phyloP scores from a whole-genome alignment of 2,113 vertebrate species.

The Pangasianodon hypophthalmus region DNA sequence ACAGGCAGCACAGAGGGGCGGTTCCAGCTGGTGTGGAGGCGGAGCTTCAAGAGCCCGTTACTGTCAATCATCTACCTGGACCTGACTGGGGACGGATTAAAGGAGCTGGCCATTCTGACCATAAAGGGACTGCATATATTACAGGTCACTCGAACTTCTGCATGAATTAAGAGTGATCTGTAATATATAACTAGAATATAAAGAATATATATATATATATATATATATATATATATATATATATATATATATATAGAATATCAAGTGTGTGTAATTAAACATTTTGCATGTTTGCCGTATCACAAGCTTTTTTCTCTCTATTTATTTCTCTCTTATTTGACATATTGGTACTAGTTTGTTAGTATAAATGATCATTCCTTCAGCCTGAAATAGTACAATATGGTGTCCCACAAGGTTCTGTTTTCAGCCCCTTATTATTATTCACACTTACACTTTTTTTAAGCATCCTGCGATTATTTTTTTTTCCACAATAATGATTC shows the following conservation, averaged over 20 bases:
- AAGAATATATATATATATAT: no score
- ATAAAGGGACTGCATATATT: slow-evolving; percentile 87
- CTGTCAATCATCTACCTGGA: slow-evolving; percentile 84
- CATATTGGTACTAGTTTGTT: background rate
- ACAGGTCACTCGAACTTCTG: slow-evolving; percentile 72
- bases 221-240: no score
- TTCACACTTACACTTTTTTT: background rate
- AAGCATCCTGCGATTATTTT: background rate
- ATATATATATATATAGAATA: no score
- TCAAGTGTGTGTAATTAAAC: no score
- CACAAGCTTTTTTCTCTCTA: no score
- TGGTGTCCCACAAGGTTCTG: background rate
- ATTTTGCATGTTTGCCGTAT: background rate
- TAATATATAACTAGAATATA: no score
- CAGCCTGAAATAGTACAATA: background rate
- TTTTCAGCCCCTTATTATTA: background rate
- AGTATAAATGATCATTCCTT: background rate
- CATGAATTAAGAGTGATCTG: background rate
- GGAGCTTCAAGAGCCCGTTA: slow-evolving; percentile 85
- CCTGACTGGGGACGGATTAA: slow-evolving; percentile 83
- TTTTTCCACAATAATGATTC: background rate
- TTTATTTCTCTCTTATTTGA: background rate
- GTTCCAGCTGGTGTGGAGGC: slow-evolving; percentile 81
- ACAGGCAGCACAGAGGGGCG: slow-evolving; percentile 46
- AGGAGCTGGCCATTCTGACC: slow-evolving; percentile 83